A percentile compares a stretch with the other conserved stretches of the same genome.
These are phyloP conservation scores for Drosophila lacicola DNA, from an alignment of 2,888 invertebrate species.

Conservation along the genomic window DNA sequence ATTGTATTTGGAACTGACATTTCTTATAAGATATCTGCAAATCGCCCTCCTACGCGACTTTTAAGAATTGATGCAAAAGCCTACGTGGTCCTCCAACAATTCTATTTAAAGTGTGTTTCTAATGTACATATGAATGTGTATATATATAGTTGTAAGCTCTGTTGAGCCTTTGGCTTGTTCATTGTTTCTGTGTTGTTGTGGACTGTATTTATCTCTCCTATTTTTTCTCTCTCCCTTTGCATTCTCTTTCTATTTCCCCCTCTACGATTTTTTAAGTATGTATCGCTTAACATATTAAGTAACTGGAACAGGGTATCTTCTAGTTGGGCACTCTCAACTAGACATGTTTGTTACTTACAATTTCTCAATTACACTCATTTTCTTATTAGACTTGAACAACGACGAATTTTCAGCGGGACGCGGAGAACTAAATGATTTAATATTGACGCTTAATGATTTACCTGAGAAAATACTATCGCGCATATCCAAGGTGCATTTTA, in stretches of 20 bases:
- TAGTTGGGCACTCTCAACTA: not conserved
- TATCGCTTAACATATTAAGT: no score
- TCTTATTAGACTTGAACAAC: conserved; percentile 84
- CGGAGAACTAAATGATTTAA: conserved; percentile 84
- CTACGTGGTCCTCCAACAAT: not conserved
- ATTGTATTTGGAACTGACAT: not conserved
- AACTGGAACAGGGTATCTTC: not conserved
- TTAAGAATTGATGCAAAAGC: not conserved
- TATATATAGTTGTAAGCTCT: no score
- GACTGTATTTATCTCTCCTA: no score
- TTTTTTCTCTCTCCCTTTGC: not conserved
- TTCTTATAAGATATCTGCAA: not conserved
- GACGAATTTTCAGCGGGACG: conserved; percentile 86
- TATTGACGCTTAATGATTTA: conserved; percentile 82
- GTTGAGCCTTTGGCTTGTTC: no score
- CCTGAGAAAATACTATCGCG: conserved; percentile 82
- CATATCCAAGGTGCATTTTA: conserved; percentile 86
- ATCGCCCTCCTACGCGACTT: not conserved
- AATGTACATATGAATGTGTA: no score
- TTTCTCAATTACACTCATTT: not conserved
- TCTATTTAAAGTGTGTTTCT: not conserved
- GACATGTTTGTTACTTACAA: not conserved
- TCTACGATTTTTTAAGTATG: not conserved
- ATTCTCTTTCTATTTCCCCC: not conserved
- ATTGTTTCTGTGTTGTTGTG: no score